Base-by-base conservation (phyloP, 2,113 vertebrate species). In the Pseudorhombus dupliciocellatus region DNA sequence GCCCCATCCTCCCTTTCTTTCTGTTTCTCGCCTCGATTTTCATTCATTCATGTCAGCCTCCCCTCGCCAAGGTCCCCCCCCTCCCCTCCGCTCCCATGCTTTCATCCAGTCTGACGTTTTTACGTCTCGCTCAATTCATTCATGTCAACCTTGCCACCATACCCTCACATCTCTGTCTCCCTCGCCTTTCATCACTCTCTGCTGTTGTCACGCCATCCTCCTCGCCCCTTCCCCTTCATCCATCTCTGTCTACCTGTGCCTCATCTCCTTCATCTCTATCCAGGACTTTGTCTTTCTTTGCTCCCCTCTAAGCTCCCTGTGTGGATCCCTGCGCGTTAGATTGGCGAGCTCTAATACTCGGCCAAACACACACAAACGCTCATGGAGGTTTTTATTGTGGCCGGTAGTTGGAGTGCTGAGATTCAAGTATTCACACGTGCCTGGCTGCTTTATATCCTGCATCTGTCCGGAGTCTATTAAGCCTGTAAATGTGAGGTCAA, bases 41-140 rank as follows among this genome's bases (percentile, higher is more conserved):
- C 58, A 78, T 85, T 85, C 84, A 82, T 76, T 84, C 75, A 44
- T 31, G 65, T 62, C 79, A 31, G 37, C 61, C 51, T 52, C 57
- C 53, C 25, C 25, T 12, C 22, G 1, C 57, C 54, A n/a, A 20
- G 31, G 42, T 30, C 15, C 5, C n/a, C 66, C 2, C 52, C 52
- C 15, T 1, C 4, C 24, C 61, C 25, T 52, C 44, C 30, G 31
- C 26, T 50, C 21, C 11, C 55, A 21, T 22, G 18, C 70, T 67
- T 73, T 80, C 88, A 88, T 90, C 85, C 86, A 81, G 50, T 51
- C 84, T 64, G 67, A 89, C 65, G 40, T 81, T 88, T 84, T 79
- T 80, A 75, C 75, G 73, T 81, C 79, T 75, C 52, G 44, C 74
- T 81, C 70, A 68, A 78, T 88, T 88, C 85, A 84, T 90, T 89